Percentiles rank a stretch among this genome's conserved stretches.
Conservation (phyloP, 2,113 vertebrate species). For the Callocephalon fimbriatum region DNA sequence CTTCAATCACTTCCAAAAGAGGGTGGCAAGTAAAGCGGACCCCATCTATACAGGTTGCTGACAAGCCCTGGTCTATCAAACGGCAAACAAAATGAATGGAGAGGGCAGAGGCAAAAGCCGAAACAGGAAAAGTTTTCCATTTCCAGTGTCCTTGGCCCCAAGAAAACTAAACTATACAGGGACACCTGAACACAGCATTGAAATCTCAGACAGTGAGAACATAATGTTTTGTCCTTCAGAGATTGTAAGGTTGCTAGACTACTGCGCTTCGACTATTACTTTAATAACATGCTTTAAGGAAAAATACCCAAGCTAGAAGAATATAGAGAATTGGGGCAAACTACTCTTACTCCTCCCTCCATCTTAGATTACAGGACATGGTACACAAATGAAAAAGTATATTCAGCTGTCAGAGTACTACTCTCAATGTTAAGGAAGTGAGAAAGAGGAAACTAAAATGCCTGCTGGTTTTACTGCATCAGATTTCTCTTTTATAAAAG, state of each 20-base stretch:
- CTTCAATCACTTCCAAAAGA: neutral
- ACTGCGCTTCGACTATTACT: neutral
- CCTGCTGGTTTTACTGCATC: neutral
- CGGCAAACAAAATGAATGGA: neutral
- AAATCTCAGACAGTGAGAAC: neutral
- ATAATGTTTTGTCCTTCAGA: neutral
- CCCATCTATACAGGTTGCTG: neutral
- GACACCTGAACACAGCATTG: neutral
- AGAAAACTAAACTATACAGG: neutral
- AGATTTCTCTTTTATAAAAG: neutral
- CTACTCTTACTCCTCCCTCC: neutral
- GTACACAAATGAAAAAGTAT: neutral
- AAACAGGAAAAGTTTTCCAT: neutral
- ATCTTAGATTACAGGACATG: neutral
- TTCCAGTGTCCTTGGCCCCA: neutral
- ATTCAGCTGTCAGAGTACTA: neutral
- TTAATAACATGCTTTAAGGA: neutral
- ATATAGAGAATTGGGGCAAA: neutral
- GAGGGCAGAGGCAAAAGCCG: neutral
- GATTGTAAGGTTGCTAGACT: neutral
- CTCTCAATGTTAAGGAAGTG: neutral
- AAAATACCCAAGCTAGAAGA: neutral
- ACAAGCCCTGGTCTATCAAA: neutral
- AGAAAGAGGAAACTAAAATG: constrained; percentile 8
- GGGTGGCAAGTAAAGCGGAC: neutral